Evolutionary conservation across 2,113 vertebrate genomes (phyloP).

Genomic region (Actinemys pallida): DNA sequence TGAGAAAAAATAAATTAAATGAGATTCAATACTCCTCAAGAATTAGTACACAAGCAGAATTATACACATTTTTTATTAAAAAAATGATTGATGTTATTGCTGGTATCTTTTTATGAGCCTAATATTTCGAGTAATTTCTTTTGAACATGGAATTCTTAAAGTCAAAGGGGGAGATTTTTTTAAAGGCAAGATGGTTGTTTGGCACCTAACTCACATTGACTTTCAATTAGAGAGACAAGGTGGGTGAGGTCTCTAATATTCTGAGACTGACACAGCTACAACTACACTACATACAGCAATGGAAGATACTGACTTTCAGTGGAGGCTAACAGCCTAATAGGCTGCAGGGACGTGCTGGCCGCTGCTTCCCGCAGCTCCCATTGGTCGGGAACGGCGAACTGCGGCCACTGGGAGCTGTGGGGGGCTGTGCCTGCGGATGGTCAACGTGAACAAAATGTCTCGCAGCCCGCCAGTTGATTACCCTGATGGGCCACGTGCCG

Average conservation of each 20-base stretch:
- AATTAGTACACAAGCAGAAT: slow-evolving; percentile 10
- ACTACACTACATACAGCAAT: neutral
- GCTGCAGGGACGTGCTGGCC: too few species aligned
- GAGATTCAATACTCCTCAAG: neutral
- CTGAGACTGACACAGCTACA: neutral
- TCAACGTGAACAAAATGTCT: too few species aligned
- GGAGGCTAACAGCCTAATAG: neutral
- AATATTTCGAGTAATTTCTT: neutral
- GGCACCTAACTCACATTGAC: neutral
- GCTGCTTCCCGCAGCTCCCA: too few species aligned
- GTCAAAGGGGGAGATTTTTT: neutral
- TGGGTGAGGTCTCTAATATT: too few species aligned
- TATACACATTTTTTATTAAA: neutral
- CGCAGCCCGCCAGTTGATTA: too few species aligned
- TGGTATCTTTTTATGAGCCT: neutral
- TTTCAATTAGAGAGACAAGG: neutral
- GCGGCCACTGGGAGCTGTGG: too few species aligned
- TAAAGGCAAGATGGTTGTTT: neutral
- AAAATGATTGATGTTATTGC: neutral
- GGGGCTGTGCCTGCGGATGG: too few species aligned
- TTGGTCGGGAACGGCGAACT: too few species aligned
- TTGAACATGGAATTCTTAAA: neutral
- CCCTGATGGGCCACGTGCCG: too few species aligned
- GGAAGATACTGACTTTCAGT: neutral
- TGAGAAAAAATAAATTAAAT: neutral